phyloP scores from a whole-genome alignment of 2,797 vertebrate genomes.

The Atherinosoma microstoma region DNA sequence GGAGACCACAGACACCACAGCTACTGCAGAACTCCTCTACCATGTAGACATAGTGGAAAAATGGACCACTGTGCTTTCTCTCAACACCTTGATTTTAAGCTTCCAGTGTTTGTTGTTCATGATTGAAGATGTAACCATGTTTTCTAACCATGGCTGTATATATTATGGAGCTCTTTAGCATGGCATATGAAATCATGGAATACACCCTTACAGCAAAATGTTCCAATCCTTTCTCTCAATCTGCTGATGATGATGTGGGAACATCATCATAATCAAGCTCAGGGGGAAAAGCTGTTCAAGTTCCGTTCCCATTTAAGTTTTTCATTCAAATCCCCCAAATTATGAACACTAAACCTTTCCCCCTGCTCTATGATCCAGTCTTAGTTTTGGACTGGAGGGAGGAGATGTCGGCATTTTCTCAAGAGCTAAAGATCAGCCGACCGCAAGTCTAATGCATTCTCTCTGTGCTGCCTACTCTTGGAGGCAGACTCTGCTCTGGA shows the following conservation, averaged over 20 bases:
- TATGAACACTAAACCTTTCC: slow-evolving; percentile 79
- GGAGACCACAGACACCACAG: slow-evolving; percentile 69
- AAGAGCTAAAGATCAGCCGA: slow-evolving; percentile 80
- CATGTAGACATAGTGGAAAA: slow-evolving; percentile 61
- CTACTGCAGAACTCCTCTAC: slow-evolving; percentile 53
- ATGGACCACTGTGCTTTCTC: slow-evolving; percentile 47
- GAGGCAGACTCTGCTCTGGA: slow-evolving; percentile 74
- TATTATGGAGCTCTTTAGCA: slow-evolving; percentile 66
- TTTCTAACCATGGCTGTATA: slow-evolving; percentile 57
- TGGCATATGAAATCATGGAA: slow-evolving; percentile 76
- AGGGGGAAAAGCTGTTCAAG: slow-evolving; percentile 66
- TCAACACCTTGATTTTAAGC: slow-evolving; percentile 58
- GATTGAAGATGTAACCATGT: slow-evolving; percentile 58
- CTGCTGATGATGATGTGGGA: slow-evolving; percentile 69
- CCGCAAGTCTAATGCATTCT: slow-evolving; percentile 80
- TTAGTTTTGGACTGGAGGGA: slow-evolving; percentile 70
- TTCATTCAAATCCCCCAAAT: slow-evolving; percentile 80
- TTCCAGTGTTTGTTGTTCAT: slow-evolving; percentile 56
- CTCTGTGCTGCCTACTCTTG: slow-evolving; percentile 70
- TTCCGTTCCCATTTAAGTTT: slow-evolving; percentile 72
- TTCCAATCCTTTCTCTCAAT: slow-evolving; percentile 75
- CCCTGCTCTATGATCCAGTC: slow-evolving; percentile 74
- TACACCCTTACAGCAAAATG: slow-evolving; percentile 65
- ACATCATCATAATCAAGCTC: slow-evolving; percentile 79
- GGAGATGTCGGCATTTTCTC: slow-evolving; percentile 72